These are phyloP conservation scores for Arbacia lixula DNA, from an alignment of 53 echinoderm and acorn worm species.

Conservation along the genomic window DNA sequence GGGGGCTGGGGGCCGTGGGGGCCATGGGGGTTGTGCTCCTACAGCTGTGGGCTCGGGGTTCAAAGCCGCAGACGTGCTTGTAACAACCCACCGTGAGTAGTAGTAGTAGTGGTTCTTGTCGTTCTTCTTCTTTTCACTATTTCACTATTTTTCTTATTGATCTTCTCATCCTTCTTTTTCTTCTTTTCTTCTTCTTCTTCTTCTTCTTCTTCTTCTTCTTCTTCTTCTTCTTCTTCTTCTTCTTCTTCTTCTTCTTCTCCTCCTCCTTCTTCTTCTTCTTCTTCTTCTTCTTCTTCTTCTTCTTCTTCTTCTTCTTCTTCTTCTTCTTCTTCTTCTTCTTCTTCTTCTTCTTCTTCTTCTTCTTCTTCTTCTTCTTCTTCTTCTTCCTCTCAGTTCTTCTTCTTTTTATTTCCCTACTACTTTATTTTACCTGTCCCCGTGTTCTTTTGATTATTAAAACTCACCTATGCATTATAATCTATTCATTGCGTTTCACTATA, in stretches of 20 bases:
- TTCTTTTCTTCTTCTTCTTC: neutral
- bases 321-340: neutral
- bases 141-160: neutral
- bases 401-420: neutral
- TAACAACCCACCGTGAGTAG: constrained; percentile 33
- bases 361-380: constrained; percentile 15
- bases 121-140: constrained; percentile 7
- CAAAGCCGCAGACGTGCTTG: constrained; percentile 14
- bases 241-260: neutral
- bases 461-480: no score
- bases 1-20: constrained; percentile 36
- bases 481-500: no score
- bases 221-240: neutral
- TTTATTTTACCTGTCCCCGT: no score
- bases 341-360: neutral
- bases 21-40: constrained; percentile 24
- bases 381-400: neutral
- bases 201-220: neutral
- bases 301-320: neutral
- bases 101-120: constrained; percentile 1
- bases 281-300: neutral
- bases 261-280: neutral
- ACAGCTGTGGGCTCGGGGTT: constrained; percentile 42
- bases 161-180: constrained; percentile 6
- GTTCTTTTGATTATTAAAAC: no score